A percentile compares a stretch with the other conserved stretches of the same genome.
Conservation (phyloP, 2,888 invertebrate species). For the Sesia bembeciformis region DNA sequence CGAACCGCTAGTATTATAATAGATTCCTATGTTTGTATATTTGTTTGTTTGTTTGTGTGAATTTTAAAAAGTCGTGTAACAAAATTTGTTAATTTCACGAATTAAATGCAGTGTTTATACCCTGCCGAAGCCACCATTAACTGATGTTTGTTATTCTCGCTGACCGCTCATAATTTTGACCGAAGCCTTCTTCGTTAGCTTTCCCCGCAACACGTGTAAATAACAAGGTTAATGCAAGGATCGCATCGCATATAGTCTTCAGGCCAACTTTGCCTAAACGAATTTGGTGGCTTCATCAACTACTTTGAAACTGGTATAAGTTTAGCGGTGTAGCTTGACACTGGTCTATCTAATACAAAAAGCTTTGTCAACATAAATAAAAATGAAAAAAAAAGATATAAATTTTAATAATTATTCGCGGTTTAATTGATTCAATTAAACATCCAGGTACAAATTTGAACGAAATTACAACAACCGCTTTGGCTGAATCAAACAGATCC, state of each 20-base stretch:
- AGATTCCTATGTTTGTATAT: no score
- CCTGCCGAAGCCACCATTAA: no score
- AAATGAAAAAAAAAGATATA: background rate
- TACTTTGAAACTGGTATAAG: background rate
- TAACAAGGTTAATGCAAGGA: conserved; percentile 1
- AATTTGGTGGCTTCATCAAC: background rate
- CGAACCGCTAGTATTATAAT: no score
- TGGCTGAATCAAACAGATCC: no score
- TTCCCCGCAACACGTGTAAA: background rate
- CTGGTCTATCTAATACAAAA: background rate
- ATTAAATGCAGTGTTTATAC: no score
- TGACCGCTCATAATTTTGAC: background rate
- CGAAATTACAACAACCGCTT: no score
- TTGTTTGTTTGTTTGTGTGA: no score
- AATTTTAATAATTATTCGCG: background rate
- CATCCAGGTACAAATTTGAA: no score
- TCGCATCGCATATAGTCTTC: conserved; percentile 1
- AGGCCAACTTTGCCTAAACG: background rate
- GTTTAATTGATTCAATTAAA: no score
- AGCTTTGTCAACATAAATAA: background rate
- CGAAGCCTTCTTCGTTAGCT: conserved; percentile 1
- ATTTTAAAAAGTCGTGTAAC: no score
- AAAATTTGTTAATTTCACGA: no score
- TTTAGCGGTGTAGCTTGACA: background rate
- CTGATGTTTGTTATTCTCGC: background rate